A percentile compares a stretch with the other conserved stretches of the same genome.
These are phyloP conservation scores for Picus viridis DNA, from an alignment of 2,797 vertebrate genomes.

Conservation along the genomic window DNA sequence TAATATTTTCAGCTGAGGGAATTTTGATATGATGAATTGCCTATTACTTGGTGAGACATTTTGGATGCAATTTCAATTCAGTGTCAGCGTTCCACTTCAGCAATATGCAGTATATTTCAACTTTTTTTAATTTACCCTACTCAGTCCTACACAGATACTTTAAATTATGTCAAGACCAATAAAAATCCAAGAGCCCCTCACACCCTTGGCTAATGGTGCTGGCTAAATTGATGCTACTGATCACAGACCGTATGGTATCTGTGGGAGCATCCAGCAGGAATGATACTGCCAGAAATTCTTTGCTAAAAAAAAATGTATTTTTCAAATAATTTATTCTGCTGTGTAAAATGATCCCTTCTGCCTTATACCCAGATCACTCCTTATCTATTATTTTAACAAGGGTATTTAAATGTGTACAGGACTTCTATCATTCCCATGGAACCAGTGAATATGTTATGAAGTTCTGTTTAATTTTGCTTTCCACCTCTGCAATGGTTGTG, in stretches of 20 bases:
- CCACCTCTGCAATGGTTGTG: not conserved
- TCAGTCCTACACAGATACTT: not conserved
- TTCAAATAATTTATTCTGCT: not conserved
- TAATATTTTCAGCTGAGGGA: constrained; percentile 29
- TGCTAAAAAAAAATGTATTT: not conserved
- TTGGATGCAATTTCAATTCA: not conserved
- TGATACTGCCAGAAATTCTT: not conserved
- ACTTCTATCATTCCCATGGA: not conserved
- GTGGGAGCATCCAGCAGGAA: not conserved
- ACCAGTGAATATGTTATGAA: not conserved
- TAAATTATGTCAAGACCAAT: not conserved
- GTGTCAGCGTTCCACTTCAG: constrained; percentile 3
- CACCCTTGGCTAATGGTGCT: not conserved
- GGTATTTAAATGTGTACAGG: not conserved
- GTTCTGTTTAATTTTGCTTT: not conserved
- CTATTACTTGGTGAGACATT: constrained; percentile 5
- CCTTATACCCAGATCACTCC: not conserved
- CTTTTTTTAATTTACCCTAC: not conserved
- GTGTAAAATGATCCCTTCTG: not conserved
- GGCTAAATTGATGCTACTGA: not conserved
- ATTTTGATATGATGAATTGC: constrained; percentile 34
- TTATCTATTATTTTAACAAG: not conserved
- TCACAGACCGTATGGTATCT: not conserved
- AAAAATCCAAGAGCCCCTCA: not conserved
- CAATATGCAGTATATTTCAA: not conserved